Percentiles rank a stretch among this genome's conserved stretches.
phyloP scores from a whole-genome alignment of 2,113 vertebrate species.

The Acanthochromis polyacanthus region DNA sequence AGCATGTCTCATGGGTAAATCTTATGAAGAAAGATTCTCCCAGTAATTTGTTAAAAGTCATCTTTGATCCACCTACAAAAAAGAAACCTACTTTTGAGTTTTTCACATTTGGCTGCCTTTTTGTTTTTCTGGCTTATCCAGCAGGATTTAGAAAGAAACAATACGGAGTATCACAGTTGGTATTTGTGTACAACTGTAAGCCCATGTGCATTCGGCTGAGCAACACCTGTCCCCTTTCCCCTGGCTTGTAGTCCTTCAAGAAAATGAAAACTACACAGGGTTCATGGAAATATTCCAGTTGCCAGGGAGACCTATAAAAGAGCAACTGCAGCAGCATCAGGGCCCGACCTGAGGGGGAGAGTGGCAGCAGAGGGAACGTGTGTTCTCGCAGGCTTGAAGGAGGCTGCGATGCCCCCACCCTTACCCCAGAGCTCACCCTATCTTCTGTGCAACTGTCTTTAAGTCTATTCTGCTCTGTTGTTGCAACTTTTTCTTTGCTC shows the following conservation, averaged over 20 bases:
- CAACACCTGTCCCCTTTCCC: constrained; percentile 77
- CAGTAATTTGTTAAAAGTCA: constrained; percentile 55
- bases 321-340: constrained; percentile 82
- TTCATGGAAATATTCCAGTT: constrained; percentile 78
- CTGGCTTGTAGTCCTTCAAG: constrained; percentile 67
- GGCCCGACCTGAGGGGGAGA: constrained; percentile 72
- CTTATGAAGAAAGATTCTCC: constrained; percentile 22
- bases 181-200: constrained; percentile 75
- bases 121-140: constrained; percentile 76
- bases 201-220: constrained; percentile 77
- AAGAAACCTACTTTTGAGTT: constrained; percentile 47
- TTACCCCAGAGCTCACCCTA: constrained; percentile 76
- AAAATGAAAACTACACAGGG: constrained; percentile 72
- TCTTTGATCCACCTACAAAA: constrained; percentile 60
- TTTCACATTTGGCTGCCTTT: constrained; percentile 72
- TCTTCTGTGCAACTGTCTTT: constrained; percentile 86
- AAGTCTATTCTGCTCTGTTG: constrained; percentile 85
- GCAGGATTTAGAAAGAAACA: constrained; percentile 73
- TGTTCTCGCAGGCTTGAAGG: constrained; percentile 64
- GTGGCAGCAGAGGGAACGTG: constrained; percentile 70
- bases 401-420: constrained; percentile 73
- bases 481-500: constrained; percentile 88
- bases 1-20: constrained; percentile 10
- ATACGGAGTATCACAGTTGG: constrained; percentile 76
- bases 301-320: constrained; percentile 84